Conservation (phyloP, 2,113 vertebrate species). For the Poecilia latipinna region DNA sequence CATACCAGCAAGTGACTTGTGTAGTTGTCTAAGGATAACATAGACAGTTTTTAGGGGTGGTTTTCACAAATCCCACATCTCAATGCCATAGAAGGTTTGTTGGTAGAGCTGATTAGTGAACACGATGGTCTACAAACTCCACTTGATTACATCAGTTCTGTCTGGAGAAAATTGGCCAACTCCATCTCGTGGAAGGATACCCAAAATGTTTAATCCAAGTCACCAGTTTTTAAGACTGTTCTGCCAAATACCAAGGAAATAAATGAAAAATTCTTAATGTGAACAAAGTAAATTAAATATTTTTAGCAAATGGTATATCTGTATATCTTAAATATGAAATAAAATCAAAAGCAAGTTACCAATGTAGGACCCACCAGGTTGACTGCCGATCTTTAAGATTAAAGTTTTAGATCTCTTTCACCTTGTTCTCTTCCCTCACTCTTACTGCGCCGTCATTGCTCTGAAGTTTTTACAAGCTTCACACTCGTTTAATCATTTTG, state of each 20-base stretch:
- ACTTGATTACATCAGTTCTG: not conserved
- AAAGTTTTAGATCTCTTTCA: not conserved
- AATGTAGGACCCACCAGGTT: not conserved
- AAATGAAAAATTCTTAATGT: not conserved
- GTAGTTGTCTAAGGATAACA: no score
- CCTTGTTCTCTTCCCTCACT: conserved; percentile 12
- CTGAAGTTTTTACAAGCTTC: conserved; percentile 36
- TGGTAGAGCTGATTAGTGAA: not conserved
- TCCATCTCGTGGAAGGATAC: not conserved
- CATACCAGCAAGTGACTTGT: not conserved
- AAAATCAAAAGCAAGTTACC: not conserved
- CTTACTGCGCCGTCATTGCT: conserved; percentile 32
- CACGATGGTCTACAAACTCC: not conserved
- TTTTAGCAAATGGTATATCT: no score
- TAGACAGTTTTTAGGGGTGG: no score
- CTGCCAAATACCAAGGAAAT: not conserved
- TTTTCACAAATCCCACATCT: not conserved
- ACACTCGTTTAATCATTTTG: conserved; percentile 50
- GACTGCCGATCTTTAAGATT: not conserved
- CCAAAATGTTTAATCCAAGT: not conserved
- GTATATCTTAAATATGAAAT: no score
- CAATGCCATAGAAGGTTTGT: not conserved
- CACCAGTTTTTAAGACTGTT: not conserved
- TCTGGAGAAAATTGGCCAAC: not conserved
- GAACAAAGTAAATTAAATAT: no score